Percentiles rank a stretch among this genome's conserved stretches.
Evolutionary conservation across 2,113 vertebrate species (phyloP).

Genomic region (Rynchops niger): DNA sequence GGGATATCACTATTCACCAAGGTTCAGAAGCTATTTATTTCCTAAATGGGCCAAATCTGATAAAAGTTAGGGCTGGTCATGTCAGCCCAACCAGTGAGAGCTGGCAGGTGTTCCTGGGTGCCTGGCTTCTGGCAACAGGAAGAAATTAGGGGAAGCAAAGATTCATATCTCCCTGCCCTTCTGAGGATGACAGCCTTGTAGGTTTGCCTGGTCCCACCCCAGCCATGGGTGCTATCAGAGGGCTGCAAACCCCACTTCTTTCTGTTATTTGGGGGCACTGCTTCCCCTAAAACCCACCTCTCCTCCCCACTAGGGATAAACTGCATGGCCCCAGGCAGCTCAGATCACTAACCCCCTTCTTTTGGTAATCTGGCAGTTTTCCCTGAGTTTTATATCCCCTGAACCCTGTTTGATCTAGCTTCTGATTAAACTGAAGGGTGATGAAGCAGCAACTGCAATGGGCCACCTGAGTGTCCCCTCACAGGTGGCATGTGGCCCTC

Average conservation of each 20-base stretch:
- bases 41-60: accelerated
- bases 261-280: neutral
- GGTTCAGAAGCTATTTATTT: neutral
- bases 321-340: neutral
- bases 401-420: neutral
- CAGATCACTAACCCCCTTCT: neutral
- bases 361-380: neutral
- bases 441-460: neutral
- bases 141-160: neutral
- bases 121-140: neutral
- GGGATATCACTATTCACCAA: neutral
- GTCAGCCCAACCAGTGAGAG: neutral
- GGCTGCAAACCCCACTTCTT: neutral
- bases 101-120: neutral
- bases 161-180: neutral
- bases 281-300: accelerated
- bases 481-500: neutral
- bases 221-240: neutral
- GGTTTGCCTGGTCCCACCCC: neutral
- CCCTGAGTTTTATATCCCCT: neutral
- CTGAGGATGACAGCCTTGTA: neutral
- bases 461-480: neutral
- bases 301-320: neutral
- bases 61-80: neutral
- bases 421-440: neutral